A percentile compares a stretch with the other conserved stretches of the same genome.
Conservation (phyloP, 1,140 invertebrate species). For the Orchesella cincta region DNA sequence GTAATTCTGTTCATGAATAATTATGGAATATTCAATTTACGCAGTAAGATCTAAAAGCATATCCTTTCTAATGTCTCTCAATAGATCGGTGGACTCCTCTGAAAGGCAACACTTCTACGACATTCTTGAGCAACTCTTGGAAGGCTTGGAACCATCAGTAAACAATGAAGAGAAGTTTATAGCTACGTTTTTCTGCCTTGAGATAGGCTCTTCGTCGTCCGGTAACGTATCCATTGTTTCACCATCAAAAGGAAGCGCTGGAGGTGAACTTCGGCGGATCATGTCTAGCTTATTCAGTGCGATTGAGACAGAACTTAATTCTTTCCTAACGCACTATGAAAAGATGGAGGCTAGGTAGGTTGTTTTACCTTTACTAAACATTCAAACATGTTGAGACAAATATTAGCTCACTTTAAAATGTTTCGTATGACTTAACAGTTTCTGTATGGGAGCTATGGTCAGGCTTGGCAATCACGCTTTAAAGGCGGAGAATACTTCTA, state of each 20-base stretch:
- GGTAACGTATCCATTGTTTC: constrained; percentile 54
- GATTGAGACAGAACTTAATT: constrained; percentile 80
- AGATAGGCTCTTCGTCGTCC: constrained; percentile 60
- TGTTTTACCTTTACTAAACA: neutral
- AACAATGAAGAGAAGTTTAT: constrained; percentile 95
- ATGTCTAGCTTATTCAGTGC: constrained; percentile 84
- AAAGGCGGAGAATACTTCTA: constrained; percentile 85
- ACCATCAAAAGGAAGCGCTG: constrained; percentile 44
- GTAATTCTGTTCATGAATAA: neutral
- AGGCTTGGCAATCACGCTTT: constrained; percentile 85
- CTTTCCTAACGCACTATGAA: constrained; percentile 82
- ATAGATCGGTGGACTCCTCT: constrained; percentile 57
- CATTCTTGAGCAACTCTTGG: constrained; percentile 77
- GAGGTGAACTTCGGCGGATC: constrained; percentile 73
- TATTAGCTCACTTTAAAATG: constrained; percentile 4
- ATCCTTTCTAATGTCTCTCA: neutral
- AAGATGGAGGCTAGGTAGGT: constrained; percentile 83
- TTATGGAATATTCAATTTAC: neutral
- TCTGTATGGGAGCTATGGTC: constrained; percentile 89
- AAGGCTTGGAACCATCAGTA: constrained; percentile 87
- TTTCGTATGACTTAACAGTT: constrained; percentile 63
- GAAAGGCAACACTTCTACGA: constrained; percentile 68
- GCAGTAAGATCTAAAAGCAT: too few relatives aligned
- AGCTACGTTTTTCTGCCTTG: constrained; percentile 87
- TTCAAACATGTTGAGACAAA: neutral